Base-by-base conservation (phyloP, 2,113 vertebrate genomes). In the Peromyscus maniculatus region DNA sequence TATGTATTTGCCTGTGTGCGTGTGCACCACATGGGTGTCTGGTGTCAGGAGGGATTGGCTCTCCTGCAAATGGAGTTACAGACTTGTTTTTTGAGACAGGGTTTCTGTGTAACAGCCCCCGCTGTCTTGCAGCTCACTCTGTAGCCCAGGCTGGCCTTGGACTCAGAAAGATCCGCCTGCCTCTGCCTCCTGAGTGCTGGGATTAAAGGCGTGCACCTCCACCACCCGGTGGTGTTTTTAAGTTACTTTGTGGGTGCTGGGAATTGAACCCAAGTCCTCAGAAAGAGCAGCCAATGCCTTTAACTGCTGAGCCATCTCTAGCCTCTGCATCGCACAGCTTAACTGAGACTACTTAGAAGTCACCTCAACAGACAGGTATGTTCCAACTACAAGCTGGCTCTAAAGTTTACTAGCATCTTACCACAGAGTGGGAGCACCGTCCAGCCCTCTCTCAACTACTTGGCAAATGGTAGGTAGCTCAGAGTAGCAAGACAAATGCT, bases 241-340 rank as follows among this genome's bases (percentile, higher is more conserved):
- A 84, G n/a, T 24, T 43, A 28, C 33, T 22, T 22, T 57, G 79
- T 52, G 17, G 8, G 31, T 80, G 49, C 49, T 57, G 33, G 33
- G 79, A 57, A n/a, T n/a, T 82, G 52, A 82, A n/a, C 52, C 33
- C 2, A 12, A 22, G 79, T n/a, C 33, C 33, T 59, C 17, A 55
- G 36, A 39, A 72, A n/a, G 52, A 82, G 19, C 52, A 82, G 33
- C 33, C 55, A 82, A 82, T 57, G 16, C 52, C 33, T 33, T 55
- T 57, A 80, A 59, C 33, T 59, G 33, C 19, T 33, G 15, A 17
- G 13, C 15, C 75, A 78, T 43, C 13, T 52, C 75, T 52, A 52
- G 77, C 77, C 28, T 6, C 0, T 36, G 0, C 5, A 24, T 11
- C 39, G 17, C 2, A 22, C 19, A 57, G 36, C 12, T 5, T 36